Evolutionary conservation across 2,113 vertebrate genomes (phyloP), one percentile per base, ranked within the genome.

Genomic region (Leptocoma aspasia): DNA sequence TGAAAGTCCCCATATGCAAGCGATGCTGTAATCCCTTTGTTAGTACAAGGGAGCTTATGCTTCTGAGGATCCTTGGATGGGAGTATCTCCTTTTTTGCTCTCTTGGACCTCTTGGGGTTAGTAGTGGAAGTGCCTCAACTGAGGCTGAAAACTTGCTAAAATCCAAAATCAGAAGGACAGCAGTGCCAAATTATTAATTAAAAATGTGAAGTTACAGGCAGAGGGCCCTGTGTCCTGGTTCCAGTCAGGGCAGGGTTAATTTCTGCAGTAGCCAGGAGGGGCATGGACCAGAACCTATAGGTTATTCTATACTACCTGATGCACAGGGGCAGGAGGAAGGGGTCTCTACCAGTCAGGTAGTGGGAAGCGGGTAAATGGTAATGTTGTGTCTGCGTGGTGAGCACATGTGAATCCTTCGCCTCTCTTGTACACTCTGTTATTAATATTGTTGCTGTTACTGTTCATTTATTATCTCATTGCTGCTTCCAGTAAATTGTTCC

Each of bases 311-410:
- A n/a, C 19, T 23, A 49, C 30, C 35, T 65, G 41, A 39, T 16
- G 31, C 18, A 39, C 30, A 57, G 30, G 24, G 30, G 24, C 50
- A 57, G 42, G 12, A 39, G 28, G 18, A 73, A 54, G 18, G 15
- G 19, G 9, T 47, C 9, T 26, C 15, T 73, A 39, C 41, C 23
- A 64, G 19, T 42, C 49, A 19, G 6, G 23, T 15, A 23, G 24
- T 8, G 8, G 50, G 19, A 75, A n/a, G 30, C 1, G 1, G 4
- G 20, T 23, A 15, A 13, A n/a, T 30, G 35, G 11, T 49, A 41
- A 41, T 1, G 0, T 9, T 9, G 15, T n/a, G 19, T 49, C 52
- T 41, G 31, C 1, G 0, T 35, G 42, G 16, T 41, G 35, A 66
- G 16, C 30, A 11, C 30, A 24, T 41, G 15, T 16, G 42, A 49